These are phyloP conservation scores for Abscondita cerata DNA, from an alignment of 2,888 invertebrate genomes.

Conservation along the genomic window DNA sequence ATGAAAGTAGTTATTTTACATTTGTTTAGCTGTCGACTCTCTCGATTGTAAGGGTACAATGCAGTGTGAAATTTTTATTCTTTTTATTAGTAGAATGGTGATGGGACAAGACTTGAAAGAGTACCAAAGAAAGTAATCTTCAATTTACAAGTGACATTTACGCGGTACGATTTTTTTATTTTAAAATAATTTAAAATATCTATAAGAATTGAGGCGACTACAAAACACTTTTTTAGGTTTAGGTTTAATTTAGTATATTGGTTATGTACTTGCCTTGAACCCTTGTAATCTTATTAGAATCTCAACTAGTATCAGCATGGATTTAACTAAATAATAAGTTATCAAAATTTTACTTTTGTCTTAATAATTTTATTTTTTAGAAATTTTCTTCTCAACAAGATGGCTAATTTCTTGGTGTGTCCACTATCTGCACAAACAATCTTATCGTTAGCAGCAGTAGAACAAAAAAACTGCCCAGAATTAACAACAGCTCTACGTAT, in stretches of 20 bases:
- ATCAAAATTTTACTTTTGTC: too few species aligned
- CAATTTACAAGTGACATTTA: background rate
- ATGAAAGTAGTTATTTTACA: too few species aligned
- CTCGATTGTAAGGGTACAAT: too few species aligned
- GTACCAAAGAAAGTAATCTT: conserved; percentile 7
- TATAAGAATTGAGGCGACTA: too few species aligned
- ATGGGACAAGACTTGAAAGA: background rate
- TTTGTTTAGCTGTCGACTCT: too few species aligned
- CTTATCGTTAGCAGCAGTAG: conserved; percentile 48
- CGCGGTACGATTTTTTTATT: background rate
- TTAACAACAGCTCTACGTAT: conserved; percentile 13
- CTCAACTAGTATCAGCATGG: too few species aligned
- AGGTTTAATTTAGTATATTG: too few species aligned
- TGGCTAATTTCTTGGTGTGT: conserved; percentile 49
- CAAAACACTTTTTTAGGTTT: too few species aligned
- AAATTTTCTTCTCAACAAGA: conserved; percentile 17
- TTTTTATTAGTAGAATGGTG: background rate
- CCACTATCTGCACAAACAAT: conserved; percentile 52
- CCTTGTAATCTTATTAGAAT: too few species aligned
- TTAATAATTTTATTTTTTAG: conserved; percentile 3
- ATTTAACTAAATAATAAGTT: too few species aligned
- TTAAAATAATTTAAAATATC: too few species aligned
- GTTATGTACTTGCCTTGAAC: too few species aligned
- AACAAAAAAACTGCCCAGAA: conserved; percentile 50
- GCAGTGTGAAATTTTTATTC: background rate